Percentiles rank a stretch among this genome's conserved stretches.
Conservation (phyloP, 2,888 invertebrate species). For the Protonemura montana region DNA sequence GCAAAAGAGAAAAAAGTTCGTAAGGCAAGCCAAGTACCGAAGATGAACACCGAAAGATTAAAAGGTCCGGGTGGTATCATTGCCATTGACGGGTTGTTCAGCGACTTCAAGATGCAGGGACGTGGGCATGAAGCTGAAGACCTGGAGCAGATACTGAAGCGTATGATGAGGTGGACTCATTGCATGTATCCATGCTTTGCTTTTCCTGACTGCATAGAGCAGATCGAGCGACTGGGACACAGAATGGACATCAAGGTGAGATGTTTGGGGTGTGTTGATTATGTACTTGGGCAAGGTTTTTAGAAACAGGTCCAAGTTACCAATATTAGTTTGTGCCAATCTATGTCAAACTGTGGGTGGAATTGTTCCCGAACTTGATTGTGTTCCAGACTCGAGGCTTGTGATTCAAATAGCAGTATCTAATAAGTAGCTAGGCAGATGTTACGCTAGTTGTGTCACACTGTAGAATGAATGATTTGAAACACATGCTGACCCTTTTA, state of each 20-base stretch:
- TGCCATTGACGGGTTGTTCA: constrained; percentile 79
- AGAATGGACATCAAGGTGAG: constrained; percentile 80
- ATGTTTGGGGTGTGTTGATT: no score
- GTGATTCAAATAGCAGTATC: no score
- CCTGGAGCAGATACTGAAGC: constrained; percentile 78
- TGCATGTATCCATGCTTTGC: constrained; percentile 87
- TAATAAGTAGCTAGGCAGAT: no score
- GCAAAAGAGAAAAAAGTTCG: constrained; percentile 65
- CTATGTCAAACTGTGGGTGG: no score
- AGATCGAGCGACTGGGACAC: constrained; percentile 80
- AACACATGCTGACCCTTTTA: no score
- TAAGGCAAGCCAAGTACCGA: constrained; percentile 71
- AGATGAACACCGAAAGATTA: constrained; percentile 73
- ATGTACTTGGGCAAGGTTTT: no score
- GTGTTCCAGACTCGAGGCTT: no score
- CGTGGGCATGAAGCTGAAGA: constrained; percentile 86
- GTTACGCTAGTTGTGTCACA: no score
- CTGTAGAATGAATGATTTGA: no score
- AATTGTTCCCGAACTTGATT: no score
- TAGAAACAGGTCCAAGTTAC: no score
- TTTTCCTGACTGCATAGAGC: constrained; percentile 85
- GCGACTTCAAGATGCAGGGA: constrained; percentile 82
- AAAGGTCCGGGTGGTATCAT: constrained; percentile 82
- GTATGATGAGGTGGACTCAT: constrained; percentile 93
- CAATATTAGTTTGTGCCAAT: no score